Evolutionary conservation across 2,797 vertebrate species (phyloP), one percentile per base, ranked within the genome.

Genomic region (Phalanger gymnotis): DNA sequence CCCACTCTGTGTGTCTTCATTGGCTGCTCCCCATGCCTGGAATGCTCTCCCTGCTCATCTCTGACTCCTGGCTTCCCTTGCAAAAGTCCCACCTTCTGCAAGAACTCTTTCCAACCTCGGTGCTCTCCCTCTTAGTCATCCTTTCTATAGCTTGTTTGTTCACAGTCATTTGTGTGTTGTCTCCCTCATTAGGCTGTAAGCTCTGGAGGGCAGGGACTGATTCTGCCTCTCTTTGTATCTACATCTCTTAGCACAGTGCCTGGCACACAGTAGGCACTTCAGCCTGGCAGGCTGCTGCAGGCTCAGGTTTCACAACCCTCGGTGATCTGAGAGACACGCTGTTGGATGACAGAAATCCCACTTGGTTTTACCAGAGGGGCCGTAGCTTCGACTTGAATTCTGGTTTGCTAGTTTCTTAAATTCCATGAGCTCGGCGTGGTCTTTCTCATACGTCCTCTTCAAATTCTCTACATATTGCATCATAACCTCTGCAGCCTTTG

Each of bases 401-500:
- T 99, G 99, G 98, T 99, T 99, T 97, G 99, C 99, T 96, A 99
- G 99, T 98, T 99, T 99, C 98, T 99, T 99, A 98, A 99, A 99
- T 98, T 99, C 99, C 99, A 99, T 99, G 97, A 99, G 98, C 97
- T 99, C 99, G 0, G 99, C 99, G 0, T 99, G 99, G 97, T 99
- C 99, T 97, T 99, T 99, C 98, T 99, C 99, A 87, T 99, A 99
- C 0, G 99, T 99, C 97, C 99, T 99, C 98, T 99, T 99, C 97
- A 99, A 98, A 97, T 99, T 99, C 98, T 99, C 99, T 96, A 99
- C 99, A 57, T 99, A 99, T 96, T 99, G 99, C 99, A 99, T 99
- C 99, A 99, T 99, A 94, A 99, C 99, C 98, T 99, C 99, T 0
- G 99, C 99, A 92, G 99, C 99, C 98, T 99, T 99, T 94, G 99